Evolutionary conservation across 1,140 invertebrate species (phyloP), one percentile per base, ranked within the genome.

Genomic region (Fopius arisanus): DNA sequence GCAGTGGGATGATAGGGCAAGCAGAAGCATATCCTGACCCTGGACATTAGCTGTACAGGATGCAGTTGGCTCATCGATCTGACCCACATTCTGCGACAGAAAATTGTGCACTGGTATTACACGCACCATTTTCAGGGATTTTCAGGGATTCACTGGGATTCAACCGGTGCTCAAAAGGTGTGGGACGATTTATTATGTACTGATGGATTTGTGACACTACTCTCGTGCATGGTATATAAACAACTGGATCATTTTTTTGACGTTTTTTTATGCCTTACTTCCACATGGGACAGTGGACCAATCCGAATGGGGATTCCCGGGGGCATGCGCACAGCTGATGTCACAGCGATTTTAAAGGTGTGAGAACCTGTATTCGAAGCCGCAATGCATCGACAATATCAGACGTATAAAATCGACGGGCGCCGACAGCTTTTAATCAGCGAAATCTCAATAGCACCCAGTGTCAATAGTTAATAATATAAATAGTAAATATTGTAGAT

Each of bases 101-200:
- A 94, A 93, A 84, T 93, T 92, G 78, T 93, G 92, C 67, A 92
- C 91, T 21, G 91, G 91, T 66, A 93, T 90, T 1, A 93, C 91
- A 7, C 92, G 89, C 19, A 93, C 92, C 92, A 93, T 93, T 69
- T 80, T 80, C 14, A 5, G 43, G n/a, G 16, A 12, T 4, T 48
- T 48, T 19, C 2, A 2, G 16, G 43, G 3, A 1, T 14, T 48
- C 14, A 37, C 33, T 10, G 43, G 43, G 43, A 14, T 19, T 48
- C 16, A 48, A 48, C 43, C 43, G 43, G 43, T 48, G 43, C 7
- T 48, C 33, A 19, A n/a, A 48, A n/a, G 43, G 43, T 48, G 9
- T 48, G 43, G 14, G 43, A n/a, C 14, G 7, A 48, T 48, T 48
- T 48, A 16, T 48, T n/a, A 48, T 19, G n/a, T 3, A 19, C 14